These are phyloP conservation scores for Trogon melanurus DNA, from an alignment of 2,113 vertebrate genomes.

Conservation along the genomic window DNA sequence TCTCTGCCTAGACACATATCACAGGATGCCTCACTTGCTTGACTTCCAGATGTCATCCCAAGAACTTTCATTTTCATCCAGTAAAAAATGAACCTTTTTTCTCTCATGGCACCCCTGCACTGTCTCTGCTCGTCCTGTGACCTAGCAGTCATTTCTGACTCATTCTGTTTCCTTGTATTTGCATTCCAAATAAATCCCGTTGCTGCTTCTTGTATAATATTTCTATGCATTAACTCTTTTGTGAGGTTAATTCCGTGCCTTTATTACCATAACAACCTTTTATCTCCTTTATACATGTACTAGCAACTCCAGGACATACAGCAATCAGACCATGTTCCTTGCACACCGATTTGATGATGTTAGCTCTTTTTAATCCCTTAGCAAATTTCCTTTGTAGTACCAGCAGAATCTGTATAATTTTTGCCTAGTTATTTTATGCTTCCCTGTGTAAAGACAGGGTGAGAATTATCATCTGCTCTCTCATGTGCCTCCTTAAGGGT, in stretches of 20 bases:
- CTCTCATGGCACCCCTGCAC: neutral
- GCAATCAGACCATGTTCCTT: neutral
- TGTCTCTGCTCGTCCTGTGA: neutral
- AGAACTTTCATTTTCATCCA: neutral
- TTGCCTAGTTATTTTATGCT: neutral
- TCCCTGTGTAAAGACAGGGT: neutral
- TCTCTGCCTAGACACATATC: neutral
- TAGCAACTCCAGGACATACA: neutral
- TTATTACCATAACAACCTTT: conserved; percentile 21
- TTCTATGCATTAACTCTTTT: neutral
- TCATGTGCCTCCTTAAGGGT: neutral
- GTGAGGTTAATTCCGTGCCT: conserved; percentile 16
- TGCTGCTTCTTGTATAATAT: neutral
- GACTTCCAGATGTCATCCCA: neutral
- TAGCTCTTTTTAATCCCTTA: neutral
- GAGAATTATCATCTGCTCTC: neutral
- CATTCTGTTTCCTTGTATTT: conserved; percentile 25
- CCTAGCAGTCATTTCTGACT: neutral
- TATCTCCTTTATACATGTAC: neutral
- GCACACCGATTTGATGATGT: neutral
- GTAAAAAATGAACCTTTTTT: neutral
- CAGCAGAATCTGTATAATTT: neutral
- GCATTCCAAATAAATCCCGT: conserved; percentile 23
- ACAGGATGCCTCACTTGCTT: neutral
- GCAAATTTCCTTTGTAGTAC: neutral